Evolutionary conservation across 1,140 invertebrate species (phyloP).

Genomic region (fruit fly (Drosophila melanogaster)): DNA sequence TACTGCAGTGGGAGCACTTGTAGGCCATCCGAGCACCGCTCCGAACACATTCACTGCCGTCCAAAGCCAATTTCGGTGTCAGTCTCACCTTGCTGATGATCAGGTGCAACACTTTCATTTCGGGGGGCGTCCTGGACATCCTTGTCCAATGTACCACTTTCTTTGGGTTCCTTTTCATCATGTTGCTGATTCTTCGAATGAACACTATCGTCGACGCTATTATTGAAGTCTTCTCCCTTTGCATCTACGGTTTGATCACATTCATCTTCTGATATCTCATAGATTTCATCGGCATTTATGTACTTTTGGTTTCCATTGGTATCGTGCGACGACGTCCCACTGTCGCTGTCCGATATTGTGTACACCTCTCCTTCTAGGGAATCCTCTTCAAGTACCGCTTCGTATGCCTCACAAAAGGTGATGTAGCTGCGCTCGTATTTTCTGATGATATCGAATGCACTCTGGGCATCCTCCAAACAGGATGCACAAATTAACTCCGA

Average conservation of each 20-base stretch:
- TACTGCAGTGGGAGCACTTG: neutral
- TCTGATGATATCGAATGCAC: constrained; percentile 5
- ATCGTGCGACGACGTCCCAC: neutral
- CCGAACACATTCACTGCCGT: neutral
- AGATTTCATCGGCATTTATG: neutral
- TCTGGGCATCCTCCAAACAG: constrained; percentile 3
- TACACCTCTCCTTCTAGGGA: neutral
- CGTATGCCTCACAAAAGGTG: neutral
- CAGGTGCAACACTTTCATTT: neutral
- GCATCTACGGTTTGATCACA: neutral
- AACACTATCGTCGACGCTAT: too few relatives aligned
- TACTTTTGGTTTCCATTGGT: neutral
- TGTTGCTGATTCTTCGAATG: neutral
- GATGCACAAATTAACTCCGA: neutral
- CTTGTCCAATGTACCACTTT: neutral
- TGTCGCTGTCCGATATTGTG: neutral
- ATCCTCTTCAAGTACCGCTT: neutral
- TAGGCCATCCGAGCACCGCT: neutral
- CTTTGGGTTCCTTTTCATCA: neutral
- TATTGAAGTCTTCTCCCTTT: neutral
- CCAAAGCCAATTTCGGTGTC: too few relatives aligned
- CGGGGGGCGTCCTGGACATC: neutral
- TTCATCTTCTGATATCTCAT: neutral
- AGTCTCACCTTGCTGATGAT: neutral
- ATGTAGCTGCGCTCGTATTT: neutral